These are phyloP conservation scores for Albula glossodonta DNA, from an alignment of 2,113 vertebrate genomes.

Conservation along the genomic window DNA sequence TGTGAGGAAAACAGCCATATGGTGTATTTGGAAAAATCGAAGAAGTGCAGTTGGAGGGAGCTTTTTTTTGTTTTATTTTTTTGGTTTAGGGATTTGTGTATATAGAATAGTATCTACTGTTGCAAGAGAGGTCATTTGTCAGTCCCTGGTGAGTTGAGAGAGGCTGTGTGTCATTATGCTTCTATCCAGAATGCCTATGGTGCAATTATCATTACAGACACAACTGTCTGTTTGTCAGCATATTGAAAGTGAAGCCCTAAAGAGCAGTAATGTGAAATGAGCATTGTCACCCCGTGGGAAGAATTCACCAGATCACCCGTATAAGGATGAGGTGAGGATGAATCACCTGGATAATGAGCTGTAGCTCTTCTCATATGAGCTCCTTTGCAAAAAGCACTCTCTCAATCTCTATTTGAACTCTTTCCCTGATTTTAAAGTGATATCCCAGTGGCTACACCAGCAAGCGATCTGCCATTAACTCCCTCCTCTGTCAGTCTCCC, in stretches of 20 bases:
- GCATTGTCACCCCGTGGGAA: background rate
- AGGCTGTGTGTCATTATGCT: background rate
- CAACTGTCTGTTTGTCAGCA: background rate
- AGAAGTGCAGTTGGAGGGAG: no score
- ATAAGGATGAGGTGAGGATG: background rate
- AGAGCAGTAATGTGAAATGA: background rate
- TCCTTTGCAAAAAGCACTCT: background rate
- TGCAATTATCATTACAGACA: background rate
- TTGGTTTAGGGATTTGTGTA: background rate
- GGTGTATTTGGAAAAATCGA: no score
- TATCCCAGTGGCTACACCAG: slow-evolving; percentile 9
- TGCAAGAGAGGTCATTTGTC: background rate
- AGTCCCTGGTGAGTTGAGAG: background rate
- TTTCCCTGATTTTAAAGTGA: slow-evolving; percentile 9
- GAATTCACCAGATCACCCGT: background rate
- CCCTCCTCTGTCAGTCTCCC: slow-evolving; percentile 17
- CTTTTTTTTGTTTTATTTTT: background rate
- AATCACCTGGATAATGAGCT: slow-evolving; percentile 5
- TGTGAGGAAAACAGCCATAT: no score
- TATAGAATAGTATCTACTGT: background rate
- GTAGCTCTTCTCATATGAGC: background rate
- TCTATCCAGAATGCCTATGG: background rate
- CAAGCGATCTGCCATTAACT: slow-evolving; percentile 5
- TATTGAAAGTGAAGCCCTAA: background rate
- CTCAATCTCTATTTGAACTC: slow-evolving; percentile 14